Percentiles rank a stretch among this genome's conserved stretches.
Conservation (phyloP, 2,113 vertebrate genomes). For the Sphyrna mokarran region DNA sequence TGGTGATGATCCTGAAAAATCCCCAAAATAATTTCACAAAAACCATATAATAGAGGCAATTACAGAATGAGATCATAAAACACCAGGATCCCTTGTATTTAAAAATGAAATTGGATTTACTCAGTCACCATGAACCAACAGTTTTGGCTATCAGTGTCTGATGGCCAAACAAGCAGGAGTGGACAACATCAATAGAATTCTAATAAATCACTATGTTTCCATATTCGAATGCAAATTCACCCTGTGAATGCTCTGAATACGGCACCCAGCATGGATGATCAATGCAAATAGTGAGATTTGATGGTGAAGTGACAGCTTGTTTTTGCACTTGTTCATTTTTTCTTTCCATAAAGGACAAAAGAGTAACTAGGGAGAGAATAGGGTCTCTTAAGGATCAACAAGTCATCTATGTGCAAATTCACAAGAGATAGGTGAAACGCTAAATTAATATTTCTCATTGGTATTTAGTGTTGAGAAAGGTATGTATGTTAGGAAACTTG, state of each 20-base stretch:
- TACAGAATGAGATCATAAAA: neutral
- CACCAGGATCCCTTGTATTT: neutral
- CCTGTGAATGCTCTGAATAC: constrained; percentile 7
- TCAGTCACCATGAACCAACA: neutral
- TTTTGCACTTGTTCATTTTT: neutral
- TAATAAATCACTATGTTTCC: neutral
- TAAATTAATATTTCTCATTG: no score
- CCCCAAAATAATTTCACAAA: neutral
- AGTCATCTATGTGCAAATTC: no score
- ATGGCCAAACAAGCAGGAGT: neutral
- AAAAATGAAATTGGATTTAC: neutral
- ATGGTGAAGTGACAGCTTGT: neutral
- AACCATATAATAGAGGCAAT: neutral
- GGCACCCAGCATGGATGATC: neutral
- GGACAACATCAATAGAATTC: neutral
- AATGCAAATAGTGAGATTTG: neutral
- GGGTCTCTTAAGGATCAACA: no score
- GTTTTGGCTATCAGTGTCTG: neutral
- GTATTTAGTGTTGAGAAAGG: no score
- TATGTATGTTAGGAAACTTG: no score
- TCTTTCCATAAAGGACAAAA: neutral
- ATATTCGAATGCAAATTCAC: neutral
- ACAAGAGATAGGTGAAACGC: no score
- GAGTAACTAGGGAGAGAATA: no score
- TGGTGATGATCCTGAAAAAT: neutral